Percentiles rank a stretch among this genome's conserved stretches.
phyloP scores from a whole-genome alignment of 2,888 invertebrate species.

The Diaperis boleti region DNA sequence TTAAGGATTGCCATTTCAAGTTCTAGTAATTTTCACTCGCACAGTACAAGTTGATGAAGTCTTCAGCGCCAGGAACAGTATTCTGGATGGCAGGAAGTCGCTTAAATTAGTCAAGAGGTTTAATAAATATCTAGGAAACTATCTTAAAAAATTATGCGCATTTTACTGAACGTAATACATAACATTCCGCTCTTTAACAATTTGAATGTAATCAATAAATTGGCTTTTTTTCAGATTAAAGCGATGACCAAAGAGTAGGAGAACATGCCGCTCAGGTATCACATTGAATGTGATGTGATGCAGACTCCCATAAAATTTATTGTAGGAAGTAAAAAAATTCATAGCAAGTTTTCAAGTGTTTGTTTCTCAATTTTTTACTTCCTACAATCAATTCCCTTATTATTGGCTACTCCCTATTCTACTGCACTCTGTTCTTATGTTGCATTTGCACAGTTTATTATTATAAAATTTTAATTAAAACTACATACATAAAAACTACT shows the following conservation, averaged over 20 bases:
- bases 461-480: background rate
- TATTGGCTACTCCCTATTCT: background rate
- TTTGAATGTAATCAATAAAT: too few species aligned
- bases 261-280: conserved; percentile 41
- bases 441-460: conserved; percentile 1
- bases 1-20: too few species aligned
- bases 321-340: conserved; percentile 28
- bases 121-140: too few species aligned
- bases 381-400: conserved; percentile 16
- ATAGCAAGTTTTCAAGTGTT: background rate
- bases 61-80: too few species aligned
- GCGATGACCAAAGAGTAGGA: conserved; percentile 32
- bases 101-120: too few species aligned
- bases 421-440: background rate
- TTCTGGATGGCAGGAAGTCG: too few species aligned
- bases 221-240: conserved; percentile 38
- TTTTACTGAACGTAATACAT: too few species aligned
- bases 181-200: too few species aligned
- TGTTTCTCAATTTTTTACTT: conserved; percentile 5
- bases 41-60: too few species aligned
- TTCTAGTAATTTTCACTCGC: too few species aligned
- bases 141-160: too few species aligned
- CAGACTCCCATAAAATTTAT: background rate
- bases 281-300: conserved; percentile 37
- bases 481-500: too few species aligned